Evolutionary conservation across 2,888 invertebrate species (phyloP), one percentile per base, ranked within the genome.

Genomic region (Choristoneura rosaceana): DNA sequence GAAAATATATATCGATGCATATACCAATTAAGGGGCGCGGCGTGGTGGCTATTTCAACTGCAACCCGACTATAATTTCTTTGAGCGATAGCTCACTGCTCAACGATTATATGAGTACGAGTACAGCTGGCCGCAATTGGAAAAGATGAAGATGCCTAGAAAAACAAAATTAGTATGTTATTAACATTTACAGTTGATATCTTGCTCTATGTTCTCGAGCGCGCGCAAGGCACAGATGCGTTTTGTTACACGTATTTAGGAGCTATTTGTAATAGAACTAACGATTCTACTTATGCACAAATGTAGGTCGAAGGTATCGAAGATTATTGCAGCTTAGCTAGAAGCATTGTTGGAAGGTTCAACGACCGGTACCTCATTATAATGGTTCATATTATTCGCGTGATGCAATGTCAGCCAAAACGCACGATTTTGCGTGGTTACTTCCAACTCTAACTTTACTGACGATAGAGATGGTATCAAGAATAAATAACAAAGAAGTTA

Each of bases 311-410:
- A 77, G 79, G 84, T 81, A 81, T 79, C 82, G 81, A 78, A 79
- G 82, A 81, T 81, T 76, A 66, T 71, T 59, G 63, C 58, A 76
- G 73, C 73, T 65, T 62, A 76, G 73, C 73, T 65, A 78, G 78
- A 74, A 76, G 80, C 79, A 81, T 83, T 83, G 80, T 82, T 80
- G 73, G 75, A 60, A 74, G 80, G 88, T 84, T 87, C 85, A 81
- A 79, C 76, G 84, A 86, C 83, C 85, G 73, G 74, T 76, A 77
- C 79, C 83, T 81, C 77, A 71, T 77, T 80, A 81, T 84, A 84
- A 86, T 86, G 87, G 85, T 84, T 82, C 77, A 80, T 77, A 81
- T 50, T 64, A 64, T 83, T 87, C 77, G 86, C 87, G 87, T 88
- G 87, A 84, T 84, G 84, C 84, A 84, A 84, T 79, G 80, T 74